These are phyloP conservation scores for Calliopsis andreniformis DNA, from an alignment of 1,140 invertebrate species.

Conservation along the genomic window DNA sequence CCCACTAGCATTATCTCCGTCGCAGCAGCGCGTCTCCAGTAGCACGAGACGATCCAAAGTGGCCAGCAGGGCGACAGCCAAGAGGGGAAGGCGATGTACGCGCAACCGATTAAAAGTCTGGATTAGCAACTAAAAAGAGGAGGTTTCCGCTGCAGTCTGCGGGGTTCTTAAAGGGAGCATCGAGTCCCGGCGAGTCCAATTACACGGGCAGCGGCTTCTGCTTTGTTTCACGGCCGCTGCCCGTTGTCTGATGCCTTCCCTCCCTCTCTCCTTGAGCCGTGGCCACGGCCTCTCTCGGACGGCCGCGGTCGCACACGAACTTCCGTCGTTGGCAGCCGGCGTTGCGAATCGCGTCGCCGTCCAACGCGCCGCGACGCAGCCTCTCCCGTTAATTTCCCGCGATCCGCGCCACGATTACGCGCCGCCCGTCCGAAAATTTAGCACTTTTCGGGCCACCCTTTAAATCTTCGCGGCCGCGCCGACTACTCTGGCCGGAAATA, in stretches of 20 bases:
- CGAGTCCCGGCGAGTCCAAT: constrained; percentile 77
- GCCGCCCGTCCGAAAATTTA: constrained; percentile 51
- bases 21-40: too few relatives aligned
- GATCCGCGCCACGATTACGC: constrained; percentile 56
- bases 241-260: constrained; percentile 64
- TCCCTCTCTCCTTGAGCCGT: constrained; percentile 35
- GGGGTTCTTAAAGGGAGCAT: constrained; percentile 71
- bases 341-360: constrained; percentile 52
- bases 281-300: constrained; percentile 34
- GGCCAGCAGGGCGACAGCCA: too few relatives aligned
- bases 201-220: constrained; percentile 80
- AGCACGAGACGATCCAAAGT: too few relatives aligned
- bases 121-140: constrained; percentile 71
- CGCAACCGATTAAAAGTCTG: constrained; percentile 55
- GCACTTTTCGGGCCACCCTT: constrained; percentile 26
- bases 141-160: constrained; percentile 30
- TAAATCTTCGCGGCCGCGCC: constrained; percentile 46
- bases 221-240: constrained; percentile 81
- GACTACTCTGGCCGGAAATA: constrained; percentile 5
- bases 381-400: constrained; percentile 62
- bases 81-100: too few relatives aligned
- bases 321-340: constrained; percentile 50
- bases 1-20: too few relatives aligned
- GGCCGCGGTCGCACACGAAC: constrained; percentile 33
- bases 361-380: constrained; percentile 19